Evolutionary conservation across 2,113 vertebrate species (phyloP), one percentile per base, ranked within the genome.

Genomic region (Callithrix jacchus): DNA sequence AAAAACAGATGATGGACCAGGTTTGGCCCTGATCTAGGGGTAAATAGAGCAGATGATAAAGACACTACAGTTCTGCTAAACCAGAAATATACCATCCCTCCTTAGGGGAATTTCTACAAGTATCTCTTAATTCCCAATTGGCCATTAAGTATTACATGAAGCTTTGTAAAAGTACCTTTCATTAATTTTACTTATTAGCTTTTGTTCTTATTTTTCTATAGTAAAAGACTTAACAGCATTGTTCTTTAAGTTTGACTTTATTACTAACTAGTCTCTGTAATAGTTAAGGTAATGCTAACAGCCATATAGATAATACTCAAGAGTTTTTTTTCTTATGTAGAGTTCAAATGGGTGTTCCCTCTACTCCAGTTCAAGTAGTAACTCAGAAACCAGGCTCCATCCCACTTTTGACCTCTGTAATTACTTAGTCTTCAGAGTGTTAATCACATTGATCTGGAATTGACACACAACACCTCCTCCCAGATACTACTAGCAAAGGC

Each of bases 151-250:
- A 83, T 56, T 85, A 89, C 5, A 45, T 86, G 21, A 95, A 74
- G 40, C 45, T 80, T 84, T 81, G 13, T 80, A 54, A 71, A 89
- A 89, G n/a, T 89, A 0, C 16, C 40, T 81, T 95, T 89, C 25
- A 47, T 74, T 71, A 13, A 85, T 89, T 89, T 92, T 74, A 79
- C 52, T 89, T 18, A 56, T 4, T 80, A 54, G 17, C 12, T 76
- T 89, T 95, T 92, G 37, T 35, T 27, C n/a, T 54, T 54, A 89
- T 68, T 91, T 96, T 76, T 94, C 66, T 87, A 2, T 70, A 86
- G 35, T 87, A 70, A 91, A 94, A 49, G 42, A 80, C 30, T 64
- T 93, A 93, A 74, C n/a, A 74, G 20, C 54, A 54, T 77, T 89
- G 92, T 42, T 85, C 42, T 64, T 30, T 25, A 70, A 92, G n/a